Evolutionary conservation across 1,140 invertebrate species (phyloP).

Genomic region (Drosophila tsacasi): DNA sequence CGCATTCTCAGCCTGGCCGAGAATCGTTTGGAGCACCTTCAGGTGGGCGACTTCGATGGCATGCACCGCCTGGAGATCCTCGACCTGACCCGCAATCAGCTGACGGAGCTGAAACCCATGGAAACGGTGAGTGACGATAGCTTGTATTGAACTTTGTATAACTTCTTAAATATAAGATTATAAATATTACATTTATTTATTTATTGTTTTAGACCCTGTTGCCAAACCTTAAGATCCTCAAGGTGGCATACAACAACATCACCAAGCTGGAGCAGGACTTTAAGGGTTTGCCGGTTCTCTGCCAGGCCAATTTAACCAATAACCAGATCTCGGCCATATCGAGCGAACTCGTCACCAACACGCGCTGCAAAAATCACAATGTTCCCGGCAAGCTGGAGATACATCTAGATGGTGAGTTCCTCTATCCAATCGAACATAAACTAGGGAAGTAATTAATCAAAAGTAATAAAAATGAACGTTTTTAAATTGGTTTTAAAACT

Average conservation of each 20-base stretch:
- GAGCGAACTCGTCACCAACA: slow-evolving; percentile 91
- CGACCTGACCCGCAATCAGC: slow-evolving; percentile 91
- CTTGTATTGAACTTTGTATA: background rate
- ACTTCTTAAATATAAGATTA: background rate
- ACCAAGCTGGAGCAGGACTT: slow-evolving; percentile 91
- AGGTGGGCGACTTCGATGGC: slow-evolving; percentile 90
- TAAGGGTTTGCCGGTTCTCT: slow-evolving; percentile 91
- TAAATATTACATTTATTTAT: background rate
- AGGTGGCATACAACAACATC: slow-evolving; percentile 91
- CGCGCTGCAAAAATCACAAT: slow-evolving; percentile 90
- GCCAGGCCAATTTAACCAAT: slow-evolving; percentile 91
- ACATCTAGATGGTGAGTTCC: slow-evolving; percentile 90
- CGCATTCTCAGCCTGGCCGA: slow-evolving; percentile 90
- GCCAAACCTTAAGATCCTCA: slow-evolving; percentile 90
- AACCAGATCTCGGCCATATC: slow-evolving; percentile 90
- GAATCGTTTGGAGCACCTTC: slow-evolving; percentile 90
- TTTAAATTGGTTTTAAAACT: background rate
- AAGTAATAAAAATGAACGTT: background rate
- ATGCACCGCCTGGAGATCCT: slow-evolving; percentile 89
- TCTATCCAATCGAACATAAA: background rate
- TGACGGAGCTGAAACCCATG: slow-evolving; percentile 91
- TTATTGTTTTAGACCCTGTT: slow-evolving; percentile 88
- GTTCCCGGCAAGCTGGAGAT: slow-evolving; percentile 91
- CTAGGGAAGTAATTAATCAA: background rate
- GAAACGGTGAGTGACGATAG: slow-evolving; percentile 88